phyloP scores from a whole-genome alignment of 2,113 vertebrate species.

The Gymnarchus niloticus region DNA sequence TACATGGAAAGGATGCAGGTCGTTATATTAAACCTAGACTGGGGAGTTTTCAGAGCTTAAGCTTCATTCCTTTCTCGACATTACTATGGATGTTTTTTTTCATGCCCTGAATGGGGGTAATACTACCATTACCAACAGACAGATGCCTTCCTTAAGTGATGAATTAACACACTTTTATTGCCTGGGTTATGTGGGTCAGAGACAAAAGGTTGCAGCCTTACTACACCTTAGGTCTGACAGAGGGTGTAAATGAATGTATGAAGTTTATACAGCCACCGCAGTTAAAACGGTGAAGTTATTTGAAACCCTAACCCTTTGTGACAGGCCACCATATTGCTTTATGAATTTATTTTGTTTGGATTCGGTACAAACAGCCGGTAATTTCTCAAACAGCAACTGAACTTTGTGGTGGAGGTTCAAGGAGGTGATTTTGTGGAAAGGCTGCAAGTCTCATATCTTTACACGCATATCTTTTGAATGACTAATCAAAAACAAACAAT shows the following conservation, averaged over 20 bases:
- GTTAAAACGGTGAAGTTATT: not conserved
- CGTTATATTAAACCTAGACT: not conserved
- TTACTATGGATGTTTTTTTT: not conserved
- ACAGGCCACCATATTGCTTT: not conserved
- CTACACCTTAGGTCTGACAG: not conserved
- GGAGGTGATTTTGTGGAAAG: not conserved
- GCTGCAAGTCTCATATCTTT: not conserved
- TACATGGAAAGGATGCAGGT: not conserved
- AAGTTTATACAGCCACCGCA: not conserved
- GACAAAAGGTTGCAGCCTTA: not conserved
- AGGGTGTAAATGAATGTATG: not conserved
- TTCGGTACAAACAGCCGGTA: not conserved
- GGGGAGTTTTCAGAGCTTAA: no score
- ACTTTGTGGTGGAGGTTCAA: not conserved
- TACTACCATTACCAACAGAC: not conserved
- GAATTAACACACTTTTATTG: not conserved
- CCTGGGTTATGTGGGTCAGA: not conserved
- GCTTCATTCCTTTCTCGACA: not conserved
- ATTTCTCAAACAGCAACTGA: slow-evolving; percentile 7
- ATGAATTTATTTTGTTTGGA: not conserved
- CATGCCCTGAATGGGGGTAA: not conserved
- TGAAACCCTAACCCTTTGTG: not conserved
- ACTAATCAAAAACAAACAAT: slow-evolving; percentile 11
- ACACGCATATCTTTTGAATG: not conserved
- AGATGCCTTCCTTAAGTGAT: not conserved